Evolutionary conservation across 2,888 invertebrate genomes (phyloP), one percentile per base, ranked within the genome.

Genomic region (Harpalus rubripes): DNA sequence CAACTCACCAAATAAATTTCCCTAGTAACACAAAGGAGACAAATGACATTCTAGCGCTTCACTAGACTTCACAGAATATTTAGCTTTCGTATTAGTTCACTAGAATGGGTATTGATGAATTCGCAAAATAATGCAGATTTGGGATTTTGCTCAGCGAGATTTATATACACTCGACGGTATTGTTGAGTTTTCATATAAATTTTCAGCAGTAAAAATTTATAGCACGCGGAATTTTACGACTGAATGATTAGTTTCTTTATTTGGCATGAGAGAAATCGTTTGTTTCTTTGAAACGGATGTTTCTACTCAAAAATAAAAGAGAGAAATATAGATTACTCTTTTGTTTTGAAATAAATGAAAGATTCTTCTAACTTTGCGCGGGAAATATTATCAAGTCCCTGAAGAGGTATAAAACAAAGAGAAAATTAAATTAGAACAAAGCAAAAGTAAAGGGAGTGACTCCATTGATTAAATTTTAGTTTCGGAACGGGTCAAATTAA

Each of bases 1-100:
- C 72, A 74, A 16, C 44, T 74, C 72, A 41, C 8, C 72, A 74
- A 74, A 74, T 74, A 74, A 74, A 74, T 74, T 74, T 74, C 72
- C 68, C 39, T 68, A 32, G 68, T 2, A 68, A 68, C 68, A 22
- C 72, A 74, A 74, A 74, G 16, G 44, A 74, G 72, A 74, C 41
- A 74, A 74, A 41, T 74, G 72, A 41, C 44, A 44, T 18, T 74
- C 22, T 12, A 5, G 44, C 18, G 16, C 68, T n/a, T 3, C 72
- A 44, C 72, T 44, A 16, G n/a, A 74, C 72, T 74, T 74, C 44
- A 74, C 41, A 74, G 44, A 44, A 74, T 74, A 74, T 74, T 74
- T 74, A 74, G 44, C 44, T 74, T 74, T 22, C 15, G 12, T 12
- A 22, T 74, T 44, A 44, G 7, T 44, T 74, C 18, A 22, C 7